A percentile compares a stretch with the other conserved stretches of the same genome.
phyloP scores from a whole-genome alignment of 2,113 vertebrate species.

The Neofelis nebulosa region DNA sequence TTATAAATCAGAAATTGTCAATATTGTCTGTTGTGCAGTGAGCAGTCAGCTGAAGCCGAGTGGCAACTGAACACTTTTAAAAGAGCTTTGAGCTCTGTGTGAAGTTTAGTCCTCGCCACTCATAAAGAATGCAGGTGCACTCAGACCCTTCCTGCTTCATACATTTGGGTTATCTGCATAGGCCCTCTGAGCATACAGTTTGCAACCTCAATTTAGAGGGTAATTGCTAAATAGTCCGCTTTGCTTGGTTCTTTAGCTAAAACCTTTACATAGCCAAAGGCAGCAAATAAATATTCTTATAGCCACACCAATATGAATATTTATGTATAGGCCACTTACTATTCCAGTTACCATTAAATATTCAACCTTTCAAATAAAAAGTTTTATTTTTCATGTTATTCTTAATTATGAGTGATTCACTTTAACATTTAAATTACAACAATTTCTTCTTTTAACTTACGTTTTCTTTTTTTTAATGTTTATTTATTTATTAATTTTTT shows the following conservation, averaged over 20 bases:
- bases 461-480: not conserved
- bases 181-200: not conserved
- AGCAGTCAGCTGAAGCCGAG: not conserved
- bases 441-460: slow-evolving; percentile 62
- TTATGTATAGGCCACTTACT: slow-evolving; percentile 28
- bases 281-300: slow-evolving; percentile 45
- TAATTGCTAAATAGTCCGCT: not conserved
- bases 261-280: slow-evolving; percentile 6
- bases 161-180: not conserved
- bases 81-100: not conserved
- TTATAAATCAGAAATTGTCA: not conserved
- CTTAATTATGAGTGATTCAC: slow-evolving; percentile 48
- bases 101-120: not conserved
- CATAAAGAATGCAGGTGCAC: not conserved
- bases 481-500: too few species aligned
- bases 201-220: not conserved
- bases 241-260: slow-evolving; percentile 28
- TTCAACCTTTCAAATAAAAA: slow-evolving; percentile 51
- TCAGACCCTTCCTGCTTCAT: not conserved
- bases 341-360: slow-evolving; percentile 26
- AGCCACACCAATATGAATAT: slow-evolving; percentile 30
- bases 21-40: not conserved
- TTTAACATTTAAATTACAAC: slow-evolving; percentile 50
- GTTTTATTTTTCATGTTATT: not conserved
- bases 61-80: not conserved